These are phyloP conservation scores for Aviceda subcristata DNA, from an alignment of 2,113 vertebrate species.

Conservation along the genomic window DNA sequence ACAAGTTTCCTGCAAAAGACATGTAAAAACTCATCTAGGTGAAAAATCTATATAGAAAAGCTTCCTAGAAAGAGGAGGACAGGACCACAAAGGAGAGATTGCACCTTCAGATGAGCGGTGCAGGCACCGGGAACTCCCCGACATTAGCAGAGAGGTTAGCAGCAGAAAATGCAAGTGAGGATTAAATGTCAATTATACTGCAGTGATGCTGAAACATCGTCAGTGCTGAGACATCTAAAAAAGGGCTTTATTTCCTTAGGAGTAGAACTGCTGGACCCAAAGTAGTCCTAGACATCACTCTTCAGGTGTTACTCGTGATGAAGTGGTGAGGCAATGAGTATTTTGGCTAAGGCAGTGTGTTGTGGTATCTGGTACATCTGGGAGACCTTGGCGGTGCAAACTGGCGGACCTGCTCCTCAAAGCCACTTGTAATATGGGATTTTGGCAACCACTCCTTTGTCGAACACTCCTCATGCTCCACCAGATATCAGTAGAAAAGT, in stretches of 20 bases:
- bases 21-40: neutral
- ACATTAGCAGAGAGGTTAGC: neutral
- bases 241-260: neutral
- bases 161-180: neutral
- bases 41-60: neutral
- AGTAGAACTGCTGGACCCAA: neutral
- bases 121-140: neutral
- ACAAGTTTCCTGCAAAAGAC: neutral
- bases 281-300: neutral
- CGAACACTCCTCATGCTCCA: neutral
- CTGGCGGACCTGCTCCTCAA: neutral
- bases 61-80: neutral
- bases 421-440: neutral
- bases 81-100: neutral
- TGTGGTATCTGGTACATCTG: neutral
- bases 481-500: neutral
- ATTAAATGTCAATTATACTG: constrained; percentile 19
- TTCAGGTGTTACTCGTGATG: neutral
- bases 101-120: neutral
- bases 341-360: neutral
- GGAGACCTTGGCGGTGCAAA: neutral
- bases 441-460: neutral
- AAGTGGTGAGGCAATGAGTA: neutral
- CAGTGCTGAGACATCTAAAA: neutral
- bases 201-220: neutral